These are phyloP conservation scores for Acrocera orbiculus DNA, from an alignment of 2,888 invertebrate genomes.

Conservation along the genomic window DNA sequence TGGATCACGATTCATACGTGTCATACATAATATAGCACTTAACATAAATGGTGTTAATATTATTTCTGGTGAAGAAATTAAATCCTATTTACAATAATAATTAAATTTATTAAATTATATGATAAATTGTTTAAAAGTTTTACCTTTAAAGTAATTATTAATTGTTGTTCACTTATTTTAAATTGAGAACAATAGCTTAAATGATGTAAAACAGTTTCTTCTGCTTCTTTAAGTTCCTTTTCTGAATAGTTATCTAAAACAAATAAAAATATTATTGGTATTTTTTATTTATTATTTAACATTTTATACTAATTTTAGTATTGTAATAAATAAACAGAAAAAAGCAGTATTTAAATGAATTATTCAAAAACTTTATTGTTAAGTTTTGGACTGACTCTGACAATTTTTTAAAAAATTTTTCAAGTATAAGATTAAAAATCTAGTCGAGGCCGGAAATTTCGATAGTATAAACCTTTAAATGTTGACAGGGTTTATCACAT, in stretches of 20 bases:
- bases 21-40: constrained; percentile 36
- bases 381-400: neutral
- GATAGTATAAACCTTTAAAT: no score
- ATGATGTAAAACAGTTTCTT: constrained; percentile 43
- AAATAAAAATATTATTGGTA: constrained; percentile 10
- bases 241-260: constrained; percentile 28
- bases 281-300: neutral
- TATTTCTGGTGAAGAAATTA: constrained; percentile 38
- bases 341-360: no score
- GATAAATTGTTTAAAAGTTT: neutral
- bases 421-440: no score
- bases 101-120: no score
- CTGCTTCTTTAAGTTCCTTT: constrained; percentile 38
- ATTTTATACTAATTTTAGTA: no score
- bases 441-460: no score
- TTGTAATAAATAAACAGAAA: no score
- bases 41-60: constrained; percentile 44
- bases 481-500: no score
- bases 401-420: neutral
- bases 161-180: constrained; percentile 23
- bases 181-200: constrained; percentile 32
- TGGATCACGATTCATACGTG: constrained; percentile 27
- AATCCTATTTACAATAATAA: constrained; percentile 28
- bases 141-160: constrained; percentile 22
- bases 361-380: neutral